phyloP scores from a whole-genome alignment of 2,797 vertebrate genomes.

The Schizopygopsis malacanthus region DNA sequence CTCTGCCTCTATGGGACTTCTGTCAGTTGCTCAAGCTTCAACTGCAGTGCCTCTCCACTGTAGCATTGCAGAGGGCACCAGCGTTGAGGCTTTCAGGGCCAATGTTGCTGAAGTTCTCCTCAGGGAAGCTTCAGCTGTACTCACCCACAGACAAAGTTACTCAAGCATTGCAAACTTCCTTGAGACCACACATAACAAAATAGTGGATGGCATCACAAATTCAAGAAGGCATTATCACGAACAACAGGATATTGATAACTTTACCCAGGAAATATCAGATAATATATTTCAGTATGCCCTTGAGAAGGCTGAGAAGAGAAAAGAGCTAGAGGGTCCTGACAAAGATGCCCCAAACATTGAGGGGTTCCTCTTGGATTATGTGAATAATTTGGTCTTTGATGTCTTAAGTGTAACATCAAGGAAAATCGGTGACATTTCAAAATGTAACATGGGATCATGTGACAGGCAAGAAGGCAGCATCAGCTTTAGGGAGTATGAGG shows the following conservation, averaged over 20 bases:
- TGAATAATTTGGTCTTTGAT: constrained; percentile 87
- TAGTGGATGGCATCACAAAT: constrained; percentile 83
- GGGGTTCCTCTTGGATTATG: constrained; percentile 82
- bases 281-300: constrained; percentile 88
- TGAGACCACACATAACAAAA: constrained; percentile 85
- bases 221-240: constrained; percentile 77
- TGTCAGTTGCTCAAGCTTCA: constrained; percentile 83
- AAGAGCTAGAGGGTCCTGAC: constrained; percentile 69
- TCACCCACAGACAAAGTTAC: constrained; percentile 83
- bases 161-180: constrained; percentile 85
- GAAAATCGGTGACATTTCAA: constrained; percentile 85
- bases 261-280: constrained; percentile 88
- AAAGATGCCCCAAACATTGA: constrained; percentile 76
- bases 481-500: constrained; percentile 62
- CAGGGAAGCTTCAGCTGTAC: constrained; percentile 83
- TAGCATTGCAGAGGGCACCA: constrained; percentile 81
- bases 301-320: constrained; percentile 85
- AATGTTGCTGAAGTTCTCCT: constrained; percentile 88
- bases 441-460: constrained; percentile 71
- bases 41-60: constrained; percentile 81
- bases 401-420: constrained; percentile 87
- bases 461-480: constrained; percentile 68
- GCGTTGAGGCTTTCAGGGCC: constrained; percentile 82
- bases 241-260: constrained; percentile 80
- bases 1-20: constrained; percentile 77